These are phyloP conservation scores for Bergia sp. DNA, from an alignment of 92 coral and sea anemone genomes.

Conservation along the genomic window DNA sequence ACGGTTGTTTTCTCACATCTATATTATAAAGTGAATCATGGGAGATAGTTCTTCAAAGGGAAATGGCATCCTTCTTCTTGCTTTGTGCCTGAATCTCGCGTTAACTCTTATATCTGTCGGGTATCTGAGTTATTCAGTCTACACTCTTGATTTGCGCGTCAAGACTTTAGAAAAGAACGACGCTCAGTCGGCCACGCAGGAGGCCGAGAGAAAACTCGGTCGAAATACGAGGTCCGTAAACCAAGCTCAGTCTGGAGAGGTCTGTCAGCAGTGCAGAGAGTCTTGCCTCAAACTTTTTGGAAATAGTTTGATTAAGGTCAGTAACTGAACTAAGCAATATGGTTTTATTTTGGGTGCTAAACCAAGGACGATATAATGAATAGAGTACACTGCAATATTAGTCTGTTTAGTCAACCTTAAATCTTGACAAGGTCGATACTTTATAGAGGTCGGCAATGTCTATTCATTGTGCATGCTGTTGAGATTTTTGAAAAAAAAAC, in stretches of 20 bases:
- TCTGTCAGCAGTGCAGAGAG: conserved; percentile 42
- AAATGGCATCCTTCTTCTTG: conserved; percentile 13
- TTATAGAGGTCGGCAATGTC: too few relatives aligned
- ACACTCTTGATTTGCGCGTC: conserved; percentile 27
- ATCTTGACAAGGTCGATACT: not conserved
- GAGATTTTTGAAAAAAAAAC: too few relatives aligned
- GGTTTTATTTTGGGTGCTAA: not conserved
- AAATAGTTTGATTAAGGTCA: conserved; percentile 14
- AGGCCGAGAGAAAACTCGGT: not conserved
- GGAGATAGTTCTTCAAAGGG: conserved; percentile 4
- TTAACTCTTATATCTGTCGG: conserved; percentile 19
- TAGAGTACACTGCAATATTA: not conserved
- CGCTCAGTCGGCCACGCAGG: not conserved
- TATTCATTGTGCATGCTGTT: too few relatives aligned
- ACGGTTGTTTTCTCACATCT: not conserved
- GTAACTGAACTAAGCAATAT: not conserved
- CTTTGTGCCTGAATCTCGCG: conserved; percentile 21
- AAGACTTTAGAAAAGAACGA: not conserved
- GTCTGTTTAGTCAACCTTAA: not conserved
- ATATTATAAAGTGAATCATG: not conserved
- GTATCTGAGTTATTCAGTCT: conserved; percentile 19
- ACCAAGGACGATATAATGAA: not conserved
- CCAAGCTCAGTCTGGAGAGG: conserved; percentile 12
- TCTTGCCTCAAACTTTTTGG: conserved; percentile 33
- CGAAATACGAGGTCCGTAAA: conserved; percentile 29